Evolutionary conservation across 1,140 invertebrate species (phyloP), one percentile per base, ranked within the genome.

Genomic region (Drosophila kikkawai): DNA sequence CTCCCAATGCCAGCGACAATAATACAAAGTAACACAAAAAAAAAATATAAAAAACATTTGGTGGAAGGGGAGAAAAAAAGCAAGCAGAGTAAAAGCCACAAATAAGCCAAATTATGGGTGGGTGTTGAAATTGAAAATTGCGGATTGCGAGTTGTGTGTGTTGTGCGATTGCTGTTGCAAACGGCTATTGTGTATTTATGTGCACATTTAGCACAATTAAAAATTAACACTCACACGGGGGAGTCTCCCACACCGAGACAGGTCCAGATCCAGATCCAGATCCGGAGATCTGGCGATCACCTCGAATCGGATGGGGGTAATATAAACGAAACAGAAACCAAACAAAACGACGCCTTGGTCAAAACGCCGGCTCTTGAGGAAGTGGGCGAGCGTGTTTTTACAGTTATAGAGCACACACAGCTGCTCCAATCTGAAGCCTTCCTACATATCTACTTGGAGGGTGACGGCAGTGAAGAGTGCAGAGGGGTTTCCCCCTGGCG

Each of bases 131-230:
- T 79, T 90, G 85, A 79, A 88, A 88, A 86, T 78, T 84, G 77
- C 63, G 68, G 75, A 80, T 67, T 82, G 80, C 65, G 32, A 29
- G 69, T 69, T 68, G 48, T 64, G 9, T 53, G 44, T 53, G 48
- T 48, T 71, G 65, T 50, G 47, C 26, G 47, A 70, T 60, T 64
- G 67, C 70, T 67, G 50, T 81, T 57, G 22, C 68, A 45, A 36
- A 68, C 60, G 71, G 53, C 69, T 70, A 68, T 79, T 59, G 53
- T 80, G 64, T 90, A 84, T 90, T 87, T 88, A 88, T 87, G 84
- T 90, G 85, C 81, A 90, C 85, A 90, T 91, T 90, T 90, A 90
- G 81, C 86, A 91, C 86, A 90, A 91, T 91, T 91, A 90, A 88
- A 90, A 84, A 81, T 88, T 88, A 88, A 88, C 84, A 79, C 81